Base-by-base conservation (phyloP, 2,888 invertebrate species). In the Microchrysa polita region DNA sequence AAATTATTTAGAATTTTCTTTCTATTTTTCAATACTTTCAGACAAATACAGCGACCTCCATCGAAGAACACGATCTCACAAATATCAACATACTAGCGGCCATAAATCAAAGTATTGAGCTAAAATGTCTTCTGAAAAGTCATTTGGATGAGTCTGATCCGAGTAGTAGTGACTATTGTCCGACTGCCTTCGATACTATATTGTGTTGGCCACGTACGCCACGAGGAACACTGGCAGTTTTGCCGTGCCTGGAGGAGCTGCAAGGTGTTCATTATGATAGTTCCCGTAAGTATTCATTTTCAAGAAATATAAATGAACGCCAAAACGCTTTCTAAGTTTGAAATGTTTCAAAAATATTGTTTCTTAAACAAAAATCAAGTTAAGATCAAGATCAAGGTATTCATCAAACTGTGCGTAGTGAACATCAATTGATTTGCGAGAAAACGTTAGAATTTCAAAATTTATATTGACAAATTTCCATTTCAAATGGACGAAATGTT, bases 121-220 rank as follows among this genome's bases (percentile, higher is more conserved):
- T 65, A 7, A 72, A 57, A 72, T 74, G 74, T 44, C 55, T 65
- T 12, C 23, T 67, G 7, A 52, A 72, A n/a, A 74, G 34, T 7
- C 48, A 48, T n/a, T 16, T 5, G 12, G 67, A 67, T 48, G 67
- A 52, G 20, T 22, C 71, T 53, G 55, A 69, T 12, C 42, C 60
- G n/a, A 53, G 23, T 5, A 53, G 23, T 5, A 80, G 80, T 52
- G 84, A 81, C 48, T 67, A 79, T 27, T 94, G 94, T 81, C 88
- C 89, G 65, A 88, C 89, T 40, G 88, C 88, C 75, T 93, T 91
- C 86, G 95, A 95, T 81, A 89, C 89, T 1, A 85, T 94, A 61
- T 86, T 93, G 22, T 96, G 96, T 82, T 96, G 96, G 96, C 94
- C 93, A 9, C 88, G 90, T 0, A 93, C 95, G 10, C 87, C 88